Conservation (phyloP, 2,797 vertebrate species). For the Chelmon rostratus region DNA sequence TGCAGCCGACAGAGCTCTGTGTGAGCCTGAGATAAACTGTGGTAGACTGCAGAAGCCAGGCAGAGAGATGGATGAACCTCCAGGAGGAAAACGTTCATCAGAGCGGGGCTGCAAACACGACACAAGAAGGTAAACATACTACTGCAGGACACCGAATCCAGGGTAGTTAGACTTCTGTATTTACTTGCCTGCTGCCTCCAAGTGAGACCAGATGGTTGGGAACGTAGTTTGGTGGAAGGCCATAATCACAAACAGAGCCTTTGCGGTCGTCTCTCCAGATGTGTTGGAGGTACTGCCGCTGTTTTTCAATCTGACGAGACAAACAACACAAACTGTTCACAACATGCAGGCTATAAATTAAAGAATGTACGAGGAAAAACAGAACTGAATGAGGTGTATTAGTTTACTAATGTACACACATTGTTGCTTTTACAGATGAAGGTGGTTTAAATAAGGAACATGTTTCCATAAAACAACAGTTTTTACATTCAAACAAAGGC, state of each 20-base stretch:
- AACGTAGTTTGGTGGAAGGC: conserved; percentile 82
- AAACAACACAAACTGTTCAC: conserved; percentile 22
- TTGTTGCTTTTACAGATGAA: background rate
- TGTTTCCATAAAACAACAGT: background rate
- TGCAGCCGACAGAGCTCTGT: conserved; percentile 76
- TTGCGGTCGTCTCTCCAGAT: conserved; percentile 74
- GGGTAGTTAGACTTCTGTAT: background rate
- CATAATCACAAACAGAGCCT: conserved; percentile 71
- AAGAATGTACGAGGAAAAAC: background rate
- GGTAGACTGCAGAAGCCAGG: conserved; percentile 74
- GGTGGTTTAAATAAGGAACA: background rate
- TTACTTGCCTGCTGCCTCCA: conserved; percentile 79
- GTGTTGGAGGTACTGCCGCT: conserved; percentile 80
- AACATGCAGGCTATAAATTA: background rate
- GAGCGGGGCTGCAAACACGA: conserved; percentile 74
- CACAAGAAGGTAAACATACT: background rate
- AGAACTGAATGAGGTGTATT: too few relatives aligned
- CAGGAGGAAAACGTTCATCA: conserved; percentile 83
- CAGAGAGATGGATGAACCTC: conserved; percentile 88
- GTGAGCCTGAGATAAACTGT: conserved; percentile 71
- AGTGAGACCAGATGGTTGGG: conserved; percentile 84
- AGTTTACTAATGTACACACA: background rate
- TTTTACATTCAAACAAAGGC: background rate
- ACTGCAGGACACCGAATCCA: background rate
- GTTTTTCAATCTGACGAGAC: conserved; percentile 78